Evolutionary conservation across 1,140 invertebrate genomes (phyloP).

Genomic region (Mylabris phalerata): DNA sequence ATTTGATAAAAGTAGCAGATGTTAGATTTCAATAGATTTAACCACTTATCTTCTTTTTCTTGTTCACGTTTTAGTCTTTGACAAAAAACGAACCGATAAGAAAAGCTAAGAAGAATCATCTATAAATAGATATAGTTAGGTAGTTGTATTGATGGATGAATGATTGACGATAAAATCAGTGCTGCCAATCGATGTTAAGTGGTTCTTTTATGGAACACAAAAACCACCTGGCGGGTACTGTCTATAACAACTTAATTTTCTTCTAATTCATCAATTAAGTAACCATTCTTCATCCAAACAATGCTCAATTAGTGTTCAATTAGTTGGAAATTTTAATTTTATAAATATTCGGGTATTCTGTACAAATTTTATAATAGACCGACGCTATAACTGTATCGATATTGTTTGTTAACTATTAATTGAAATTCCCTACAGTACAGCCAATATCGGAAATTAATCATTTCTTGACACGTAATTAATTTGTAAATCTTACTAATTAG

Average conservation of each 20-base stretch:
- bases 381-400: too few species aligned
- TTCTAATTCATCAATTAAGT: constrained; percentile 22
- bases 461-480: constrained; percentile 22
- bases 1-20: too few species aligned
- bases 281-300: constrained; percentile 18
- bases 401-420: background rate
- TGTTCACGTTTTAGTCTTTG: too few species aligned
- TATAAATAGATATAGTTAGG: too few species aligned
- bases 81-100: too few species aligned
- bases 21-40: too few species aligned
- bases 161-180: constrained; percentile 17
- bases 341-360: too few species aligned
- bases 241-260: constrained; percentile 16
- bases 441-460: constrained; percentile 19
- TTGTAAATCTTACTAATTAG: constrained; percentile 23
- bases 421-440: constrained; percentile 10
- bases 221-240: constrained; percentile 13
- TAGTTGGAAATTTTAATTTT: too few species aligned
- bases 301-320: constrained; percentile 13
- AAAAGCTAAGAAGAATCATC: too few species aligned
- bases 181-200: constrained; percentile 22
- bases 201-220: background rate
- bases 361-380: too few species aligned
- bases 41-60: too few species aligned
- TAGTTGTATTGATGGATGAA: background rate